phyloP scores from a whole-genome alignment of 2,888 invertebrate genomes.

The Drosophila borealis region DNA sequence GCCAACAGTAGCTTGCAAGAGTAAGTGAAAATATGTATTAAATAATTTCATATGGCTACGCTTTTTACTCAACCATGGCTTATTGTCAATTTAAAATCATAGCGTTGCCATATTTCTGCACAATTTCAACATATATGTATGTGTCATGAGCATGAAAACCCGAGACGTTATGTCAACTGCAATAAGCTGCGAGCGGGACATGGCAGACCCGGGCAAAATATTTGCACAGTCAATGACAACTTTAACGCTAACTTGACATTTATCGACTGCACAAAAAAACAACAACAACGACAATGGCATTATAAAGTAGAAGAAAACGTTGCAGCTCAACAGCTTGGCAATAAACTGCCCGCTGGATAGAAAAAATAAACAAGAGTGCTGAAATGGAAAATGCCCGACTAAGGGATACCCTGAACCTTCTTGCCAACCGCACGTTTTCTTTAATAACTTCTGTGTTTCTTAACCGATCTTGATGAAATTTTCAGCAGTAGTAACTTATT shows the following conservation, averaged over 20 bases:
- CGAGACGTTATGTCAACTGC: constrained; percentile 4
- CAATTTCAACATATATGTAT: neutral
- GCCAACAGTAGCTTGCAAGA: too few species aligned
- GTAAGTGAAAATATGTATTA: neutral
- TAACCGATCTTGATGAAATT: too few species aligned
- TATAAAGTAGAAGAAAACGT: constrained; percentile 11
- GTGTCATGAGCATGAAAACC: neutral
- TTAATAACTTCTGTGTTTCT: too few species aligned
- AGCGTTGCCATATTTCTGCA: neutral
- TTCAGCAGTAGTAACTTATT: too few species aligned
- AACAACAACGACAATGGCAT: constrained; percentile 1
- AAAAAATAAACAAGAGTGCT: too few species aligned
- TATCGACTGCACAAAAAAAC: constrained; percentile 41
- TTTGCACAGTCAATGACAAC: constrained; percentile 22
- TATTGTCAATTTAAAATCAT: constrained; percentile 1
- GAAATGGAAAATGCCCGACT: too few species aligned
- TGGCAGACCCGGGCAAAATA: neutral
- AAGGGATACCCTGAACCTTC: too few species aligned
- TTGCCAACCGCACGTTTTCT: too few species aligned
- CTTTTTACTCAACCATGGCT: neutral
- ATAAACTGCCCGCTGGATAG: constrained; percentile 33
- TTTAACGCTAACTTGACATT: constrained; percentile 46
- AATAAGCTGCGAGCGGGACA: neutral
- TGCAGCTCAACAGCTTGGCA: constrained; percentile 42
- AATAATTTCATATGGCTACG: neutral